Conservation (phyloP, 2,888 invertebrate species). For the Cataglyphis altisquamis region DNA sequence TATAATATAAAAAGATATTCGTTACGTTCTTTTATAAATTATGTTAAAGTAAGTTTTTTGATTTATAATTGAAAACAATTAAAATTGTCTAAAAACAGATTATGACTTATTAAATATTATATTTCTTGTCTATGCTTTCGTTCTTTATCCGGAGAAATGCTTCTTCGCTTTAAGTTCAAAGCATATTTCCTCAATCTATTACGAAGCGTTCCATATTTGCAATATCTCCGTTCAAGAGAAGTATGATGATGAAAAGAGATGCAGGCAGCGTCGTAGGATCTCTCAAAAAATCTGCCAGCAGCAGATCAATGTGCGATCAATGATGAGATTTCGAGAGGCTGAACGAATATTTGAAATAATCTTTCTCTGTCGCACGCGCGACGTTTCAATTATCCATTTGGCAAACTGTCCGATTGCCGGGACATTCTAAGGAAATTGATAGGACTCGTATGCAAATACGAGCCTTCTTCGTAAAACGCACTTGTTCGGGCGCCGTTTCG, state of each 20-base stretch:
- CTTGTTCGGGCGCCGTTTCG: conserved; percentile 18
- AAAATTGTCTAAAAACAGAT: background rate
- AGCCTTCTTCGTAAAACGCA: conserved; percentile 28
- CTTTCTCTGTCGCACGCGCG: conserved; percentile 48
- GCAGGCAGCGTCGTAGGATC: conserved; percentile 67
- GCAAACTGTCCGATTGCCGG: conserved; percentile 37
- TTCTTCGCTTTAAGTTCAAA: conserved; percentile 95
- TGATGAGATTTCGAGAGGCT: conserved; percentile 84
- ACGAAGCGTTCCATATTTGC: conserved; percentile 93
- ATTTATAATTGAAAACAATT: background rate
- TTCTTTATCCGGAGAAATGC: conserved; percentile 88
- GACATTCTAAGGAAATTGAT: conserved; percentile 63
- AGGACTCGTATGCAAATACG: conserved; percentile 62
- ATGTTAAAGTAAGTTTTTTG: conserved; percentile 58
- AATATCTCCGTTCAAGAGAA: conserved; percentile 95
- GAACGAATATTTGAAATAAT: conserved; percentile 85
- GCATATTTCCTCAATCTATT: conserved; percentile 92
- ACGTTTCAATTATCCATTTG: conserved; percentile 69
- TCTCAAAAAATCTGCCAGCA: conserved; percentile 61
- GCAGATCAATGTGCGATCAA: conserved; percentile 73
- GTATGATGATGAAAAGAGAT: conserved; percentile 84
- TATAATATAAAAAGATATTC: background rate
- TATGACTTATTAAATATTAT: conserved; percentile 8
- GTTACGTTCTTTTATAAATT: background rate
- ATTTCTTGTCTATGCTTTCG: conserved; percentile 5